Base-by-base conservation (phyloP, 2,797 vertebrate species). In the Hyperoplus lanceolatus region DNA sequence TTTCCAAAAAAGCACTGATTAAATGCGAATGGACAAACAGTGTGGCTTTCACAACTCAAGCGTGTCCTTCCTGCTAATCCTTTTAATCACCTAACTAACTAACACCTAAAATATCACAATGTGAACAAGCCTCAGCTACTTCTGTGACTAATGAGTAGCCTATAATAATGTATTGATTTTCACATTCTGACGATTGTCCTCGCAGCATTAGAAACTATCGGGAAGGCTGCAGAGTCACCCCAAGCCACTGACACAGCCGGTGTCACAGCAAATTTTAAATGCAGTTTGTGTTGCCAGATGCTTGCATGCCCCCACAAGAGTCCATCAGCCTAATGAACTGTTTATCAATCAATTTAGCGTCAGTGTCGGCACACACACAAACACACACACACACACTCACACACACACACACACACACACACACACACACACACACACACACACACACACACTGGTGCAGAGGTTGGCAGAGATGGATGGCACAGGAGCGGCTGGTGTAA, bases 321-420 rank as follows among this genome's bases (percentile, higher is more conserved):
- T 75, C 90, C 88, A 93, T 93, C 89, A 92, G 87, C 88, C 75
- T 92, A 92, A 93, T 94, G 89, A 92, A 89, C 69, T 85, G 82
- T 81, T 91, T 86, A 92, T 93, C 86, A 91, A 91, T 93, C 90
- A 92, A 72, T 70, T 83, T 92, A 90, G 92, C 57, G 85, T 61
- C 29, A 29, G 29, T 29, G 29, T 29, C 29, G 29, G 29, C 29
- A 29, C 29, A 29, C 29, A 29, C 29, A 29, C 21, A 21, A 2
- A 21, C 21, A 1, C 21, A 21, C 21, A 21, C 21, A 72, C 82
- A 71, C 67, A 71, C 56, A 74, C 51, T 50, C 62, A 8, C 81
- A 81, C 73, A 73, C 83, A 78, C 56, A 50, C 81, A 81, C 73
- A 60, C 60, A 53, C 51, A 50, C 81, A 81, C 73, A 73, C 83